Evolutionary conservation across 1,140 invertebrate genomes (phyloP).

Genomic region (Cardiocondyla obscurior): DNA sequence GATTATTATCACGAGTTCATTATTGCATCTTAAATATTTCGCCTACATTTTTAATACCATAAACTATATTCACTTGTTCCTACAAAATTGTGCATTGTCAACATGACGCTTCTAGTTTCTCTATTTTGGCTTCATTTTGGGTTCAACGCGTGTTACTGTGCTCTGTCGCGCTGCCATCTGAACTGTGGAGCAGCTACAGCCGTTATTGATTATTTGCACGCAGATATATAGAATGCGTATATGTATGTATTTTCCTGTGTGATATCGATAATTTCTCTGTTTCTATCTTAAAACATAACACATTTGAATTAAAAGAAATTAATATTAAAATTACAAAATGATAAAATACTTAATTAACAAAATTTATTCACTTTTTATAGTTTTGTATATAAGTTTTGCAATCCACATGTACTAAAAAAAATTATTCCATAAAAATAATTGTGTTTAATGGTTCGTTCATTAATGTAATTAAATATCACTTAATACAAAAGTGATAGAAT

Average conservation of each 20-base stretch:
- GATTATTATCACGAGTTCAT: background rate
- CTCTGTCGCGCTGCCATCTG: constrained; percentile 66
- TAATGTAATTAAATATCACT: no score
- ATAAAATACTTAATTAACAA: constrained; percentile 14
- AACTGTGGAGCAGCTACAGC: constrained; percentile 18
- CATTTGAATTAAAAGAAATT: no score
- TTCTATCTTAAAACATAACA: background rate
- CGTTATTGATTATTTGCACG: constrained; percentile 68
- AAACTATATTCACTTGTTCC: background rate
- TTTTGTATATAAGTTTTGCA: background rate
- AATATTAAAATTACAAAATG: background rate
- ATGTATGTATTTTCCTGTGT: background rate
- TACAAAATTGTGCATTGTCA: background rate
- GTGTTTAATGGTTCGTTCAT: no score
- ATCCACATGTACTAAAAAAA: background rate
- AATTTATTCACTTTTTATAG: background rate
- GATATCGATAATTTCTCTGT: background rate
- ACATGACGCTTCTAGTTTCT: background rate
- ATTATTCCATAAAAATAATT: no score
- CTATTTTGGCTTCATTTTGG: background rate
- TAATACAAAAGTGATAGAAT: background rate
- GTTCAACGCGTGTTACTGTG: constrained; percentile 3
- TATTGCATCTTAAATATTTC: background rate
- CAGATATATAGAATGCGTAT: background rate
- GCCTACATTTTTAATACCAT: background rate